Evolutionary conservation across 1,140 invertebrate species (phyloP).

Genomic region (Spodoptera frugiperda): DNA sequence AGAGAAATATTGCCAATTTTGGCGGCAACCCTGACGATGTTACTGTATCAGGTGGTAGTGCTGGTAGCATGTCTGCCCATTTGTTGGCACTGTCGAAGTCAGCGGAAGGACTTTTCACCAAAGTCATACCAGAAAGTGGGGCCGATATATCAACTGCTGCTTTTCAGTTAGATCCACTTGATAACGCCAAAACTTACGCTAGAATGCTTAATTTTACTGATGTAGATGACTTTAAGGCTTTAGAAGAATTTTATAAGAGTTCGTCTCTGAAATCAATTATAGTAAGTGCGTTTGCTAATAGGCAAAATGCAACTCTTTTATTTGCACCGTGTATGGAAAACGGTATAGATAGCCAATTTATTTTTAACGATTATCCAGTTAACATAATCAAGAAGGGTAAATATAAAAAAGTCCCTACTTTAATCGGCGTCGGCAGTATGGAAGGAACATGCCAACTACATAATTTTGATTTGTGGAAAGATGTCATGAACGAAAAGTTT

Average conservation of each 20-base stretch:
- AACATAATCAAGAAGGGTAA: constrained; percentile 59
- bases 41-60: constrained; percentile 59
- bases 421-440: constrained; percentile 58
- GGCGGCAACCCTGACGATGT: constrained; percentile 66
- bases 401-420: constrained; percentile 55
- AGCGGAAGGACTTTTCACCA: constrained; percentile 61
- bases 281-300: constrained; percentile 24
- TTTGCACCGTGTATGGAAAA: constrained; percentile 63
- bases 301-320: constrained; percentile 45
- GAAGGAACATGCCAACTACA: constrained; percentile 57
- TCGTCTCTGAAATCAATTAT: constrained; percentile 41
- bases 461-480: constrained; percentile 59
- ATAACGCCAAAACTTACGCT: constrained; percentile 54
- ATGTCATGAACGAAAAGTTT: constrained; percentile 71
- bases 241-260: constrained; percentile 63
- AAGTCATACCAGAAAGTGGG: constrained; percentile 62
- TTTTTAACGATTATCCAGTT: constrained; percentile 56
- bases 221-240: constrained; percentile 55
- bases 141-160: constrained; percentile 42
- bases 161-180: constrained; percentile 58
- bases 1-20: constrained; percentile 62
- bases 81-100: constrained; percentile 55
- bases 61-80: constrained; percentile 57
- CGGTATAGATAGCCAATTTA: constrained; percentile 49
- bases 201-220: constrained; percentile 51